A percentile compares a stretch with the other conserved stretches of the same genome.
phyloP scores from a whole-genome alignment of 2,888 invertebrate genomes.

The Adelphocoris suturalis region DNA sequence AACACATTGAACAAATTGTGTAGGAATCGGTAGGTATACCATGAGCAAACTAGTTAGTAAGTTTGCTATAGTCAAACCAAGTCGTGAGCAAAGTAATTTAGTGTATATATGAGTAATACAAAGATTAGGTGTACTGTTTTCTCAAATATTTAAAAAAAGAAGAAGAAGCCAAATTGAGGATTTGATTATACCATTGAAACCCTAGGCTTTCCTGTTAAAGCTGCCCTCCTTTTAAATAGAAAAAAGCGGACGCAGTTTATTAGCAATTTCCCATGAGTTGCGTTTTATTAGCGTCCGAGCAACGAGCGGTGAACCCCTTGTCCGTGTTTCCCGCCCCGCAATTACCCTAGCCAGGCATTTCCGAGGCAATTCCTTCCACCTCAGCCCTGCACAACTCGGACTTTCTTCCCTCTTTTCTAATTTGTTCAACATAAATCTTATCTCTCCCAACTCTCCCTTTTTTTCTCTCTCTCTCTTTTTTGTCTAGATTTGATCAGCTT shows the following conservation, averaged over 20 bases:
- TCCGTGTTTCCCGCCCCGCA: neutral
- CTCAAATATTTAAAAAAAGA: neutral
- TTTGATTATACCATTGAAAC: neutral
- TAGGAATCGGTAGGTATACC: too few species aligned
- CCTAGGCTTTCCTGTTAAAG: neutral
- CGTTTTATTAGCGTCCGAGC: constrained; percentile 16
- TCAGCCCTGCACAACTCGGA: neutral
- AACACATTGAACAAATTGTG: too few species aligned
- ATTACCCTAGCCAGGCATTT: constrained; percentile 24
- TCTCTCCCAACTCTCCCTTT: neutral
- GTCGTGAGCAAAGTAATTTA: too few species aligned
- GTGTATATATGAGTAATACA: too few species aligned
- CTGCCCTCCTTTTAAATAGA: neutral
- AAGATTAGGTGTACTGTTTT: too few species aligned
- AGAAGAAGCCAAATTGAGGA: too few species aligned
- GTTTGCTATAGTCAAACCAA: too few species aligned
- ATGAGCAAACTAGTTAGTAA: too few species aligned
- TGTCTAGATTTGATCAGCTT: constrained; percentile 16
- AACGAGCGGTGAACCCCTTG: neutral
- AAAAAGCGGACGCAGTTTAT: neutral
- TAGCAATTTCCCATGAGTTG: constrained; percentile 27
- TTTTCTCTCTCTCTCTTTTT: neutral
- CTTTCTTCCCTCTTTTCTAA: neutral
- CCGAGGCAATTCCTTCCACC: constrained; percentile 17
- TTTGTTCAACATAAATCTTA: constrained; percentile 42